Base-by-base conservation (phyloP, 2,888 invertebrate species). In the Spicauda simplicius region DNA sequence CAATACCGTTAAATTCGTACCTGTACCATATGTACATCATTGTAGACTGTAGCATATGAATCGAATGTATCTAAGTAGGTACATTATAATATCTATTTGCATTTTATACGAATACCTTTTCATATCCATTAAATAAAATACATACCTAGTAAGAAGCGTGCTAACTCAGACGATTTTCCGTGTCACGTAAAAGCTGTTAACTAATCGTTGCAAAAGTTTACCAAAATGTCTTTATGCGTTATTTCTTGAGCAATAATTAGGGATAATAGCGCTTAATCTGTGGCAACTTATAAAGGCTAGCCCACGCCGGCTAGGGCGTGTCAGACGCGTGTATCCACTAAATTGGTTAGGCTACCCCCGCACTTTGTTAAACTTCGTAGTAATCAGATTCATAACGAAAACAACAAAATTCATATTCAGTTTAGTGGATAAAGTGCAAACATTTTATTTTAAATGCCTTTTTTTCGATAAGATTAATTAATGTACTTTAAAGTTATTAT, bases 211-310 rank as follows among this genome's bases (percentile, higher is more conserved):
- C 19, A 14, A 37, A 63, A 69, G 66, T 69, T 68, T 60, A 74
- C 65, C 74, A 68, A 78, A 80, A 76, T 71, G 71, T 70, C 73
- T 74, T 75, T 74, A 72, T 67, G 25, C 5, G 69, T 65, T 74
- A 70, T 74, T 71, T 69, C 68, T 68, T 70, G 8, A 14, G 19
- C 14, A 10, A 11, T 72, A 78, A 77, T 77, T 73, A 73, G 57
- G 74, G 74, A 71, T 80, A 82, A 80, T 79, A 72, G 73, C 69
- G 69, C 75, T 73, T 81, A 78, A 74, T 73, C 71, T 66, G 61
- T 70, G 63, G 68, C 57, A 50, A 70, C 70, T 25, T 25, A 70
- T 71, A 72, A 75, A 77, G 73, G 69, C 71, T 67, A 68, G 62
- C 60, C 33, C 41, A 14, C 41, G 41, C 41, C 2, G 41, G 2